Base-by-base conservation (phyloP, 2,797 vertebrate species). In the Channallabes apus region DNA sequence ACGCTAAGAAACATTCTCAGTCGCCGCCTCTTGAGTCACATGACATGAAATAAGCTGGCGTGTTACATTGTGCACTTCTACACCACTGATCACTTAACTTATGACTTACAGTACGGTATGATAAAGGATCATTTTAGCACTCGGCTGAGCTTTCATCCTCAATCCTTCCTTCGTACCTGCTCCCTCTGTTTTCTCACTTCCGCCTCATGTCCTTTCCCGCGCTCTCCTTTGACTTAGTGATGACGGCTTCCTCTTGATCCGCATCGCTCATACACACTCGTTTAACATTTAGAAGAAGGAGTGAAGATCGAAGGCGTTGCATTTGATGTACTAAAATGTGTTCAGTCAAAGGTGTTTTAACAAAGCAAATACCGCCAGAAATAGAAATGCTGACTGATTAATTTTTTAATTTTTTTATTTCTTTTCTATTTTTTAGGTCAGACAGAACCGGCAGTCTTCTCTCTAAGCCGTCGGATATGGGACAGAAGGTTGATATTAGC, bases 321-420 rank as follows among this genome's bases (percentile, higher is more conserved):
- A 51, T 51, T 51, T 51, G 46, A 79, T 22, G 18, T 65, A 80
- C 62, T 71, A 56, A 78, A 38, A 61, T 73, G 38, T 73, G 68
- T 54, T 20, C 67, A 46, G 7, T 38, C 24, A 18, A 54, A 64
- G 14, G 22, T 64, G 59, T 38, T 85, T 75, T 38, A 81, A 81
- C 46, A 46, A 58, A 85, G 67, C 46, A 68, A 75, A 85, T 80
- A 54, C 68, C 27, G 46, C 61, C 79, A 58, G 20, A 76, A 76
- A 85, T 76, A 82, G 84, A 85, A 68, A 11, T 32, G 12, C 61
- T 67, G 80, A 86, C 82, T 82, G 84, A 86, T 86, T 85, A 46
- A 80, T 79, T 56, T 58, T 29, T 41, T n/a, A n/a, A n/a, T n/a
- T n/a, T n/a, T 59, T 69, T 58, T 29, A 58, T 59, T 69, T 72